A percentile compares a stretch with the other conserved stretches of the same genome.
These are phyloP conservation scores for Oncorhynchus nerka DNA, from an alignment of 2,113 vertebrate species.

Conservation along the genomic window DNA sequence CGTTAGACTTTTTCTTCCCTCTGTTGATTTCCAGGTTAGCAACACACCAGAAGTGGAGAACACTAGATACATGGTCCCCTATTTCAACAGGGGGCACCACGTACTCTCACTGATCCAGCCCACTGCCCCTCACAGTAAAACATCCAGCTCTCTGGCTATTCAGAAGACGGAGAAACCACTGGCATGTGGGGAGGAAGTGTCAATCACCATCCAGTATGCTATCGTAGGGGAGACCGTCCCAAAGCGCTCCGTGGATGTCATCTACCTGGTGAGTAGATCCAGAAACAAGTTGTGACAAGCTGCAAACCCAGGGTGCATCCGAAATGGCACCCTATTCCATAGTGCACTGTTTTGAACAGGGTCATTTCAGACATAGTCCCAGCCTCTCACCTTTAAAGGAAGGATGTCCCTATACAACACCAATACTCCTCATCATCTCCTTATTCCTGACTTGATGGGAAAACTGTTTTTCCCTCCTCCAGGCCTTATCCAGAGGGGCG, in stretches of 20 bases:
- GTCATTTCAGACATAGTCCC: no score
- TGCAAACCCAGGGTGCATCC: neutral
- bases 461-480: slow-evolving; percentile 14
- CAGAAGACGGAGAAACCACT: slow-evolving; percentile 36
- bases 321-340: neutral
- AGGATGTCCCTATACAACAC: neutral
- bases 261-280: slow-evolving; percentile 63
- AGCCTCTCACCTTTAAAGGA: no score
- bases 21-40: slow-evolving; percentile 41
- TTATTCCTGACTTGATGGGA: neutral
- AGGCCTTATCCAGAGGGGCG: slow-evolving; percentile 76
- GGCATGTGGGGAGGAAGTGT: slow-evolving; percentile 40
- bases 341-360: no score
- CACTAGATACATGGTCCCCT: fast-evolving
- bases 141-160: slow-evolving; percentile 56
- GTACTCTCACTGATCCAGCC: neutral
- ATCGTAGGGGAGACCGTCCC: slow-evolving; percentile 51
- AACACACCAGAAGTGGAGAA: neutral
- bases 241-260: slow-evolving; percentile 39
- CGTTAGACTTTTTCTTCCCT: neutral
- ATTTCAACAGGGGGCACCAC: neutral
- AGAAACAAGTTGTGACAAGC: neutral
- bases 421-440: neutral
- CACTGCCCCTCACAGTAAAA: slow-evolving; percentile 25
- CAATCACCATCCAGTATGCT: slow-evolving; percentile 53